These are phyloP conservation scores for Choreutis nemorana DNA, from an alignment of 2,888 invertebrate species.

Conservation along the genomic window DNA sequence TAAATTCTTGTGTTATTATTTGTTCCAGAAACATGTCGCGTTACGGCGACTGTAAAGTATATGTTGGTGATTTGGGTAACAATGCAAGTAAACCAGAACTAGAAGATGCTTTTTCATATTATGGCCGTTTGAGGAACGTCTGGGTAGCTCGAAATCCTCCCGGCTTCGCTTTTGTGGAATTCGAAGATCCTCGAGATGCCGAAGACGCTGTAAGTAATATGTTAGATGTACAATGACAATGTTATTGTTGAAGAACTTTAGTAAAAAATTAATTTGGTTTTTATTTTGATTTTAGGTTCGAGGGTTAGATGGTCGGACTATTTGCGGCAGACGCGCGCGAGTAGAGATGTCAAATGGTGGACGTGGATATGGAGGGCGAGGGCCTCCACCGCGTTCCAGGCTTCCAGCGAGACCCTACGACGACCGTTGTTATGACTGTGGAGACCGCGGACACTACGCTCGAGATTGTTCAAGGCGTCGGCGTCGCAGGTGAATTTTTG, in stretches of 20 bases:
- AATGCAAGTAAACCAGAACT: constrained; percentile 92
- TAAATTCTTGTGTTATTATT: too few species aligned
- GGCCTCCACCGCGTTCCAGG: constrained; percentile 66
- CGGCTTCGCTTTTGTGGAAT: constrained; percentile 94
- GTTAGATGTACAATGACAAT: not conserved
- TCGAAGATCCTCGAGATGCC: constrained; percentile 91
- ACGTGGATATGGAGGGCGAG: constrained; percentile 62
- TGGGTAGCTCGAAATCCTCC: constrained; percentile 98
- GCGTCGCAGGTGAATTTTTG: constrained; percentile 57
- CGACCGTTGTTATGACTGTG: constrained; percentile 94
- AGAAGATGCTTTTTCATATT: constrained; percentile 92
- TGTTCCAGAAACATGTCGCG: constrained; percentile 69
- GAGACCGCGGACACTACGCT: constrained; percentile 92
- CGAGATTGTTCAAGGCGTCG: constrained; percentile 85
- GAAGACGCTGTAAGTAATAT: constrained; percentile 81
- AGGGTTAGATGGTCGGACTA: constrained; percentile 78
- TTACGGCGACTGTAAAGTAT: constrained; percentile 92
- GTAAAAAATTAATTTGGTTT: not conserved
- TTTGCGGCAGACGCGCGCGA: constrained; percentile 89
- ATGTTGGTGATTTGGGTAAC: constrained; percentile 93
- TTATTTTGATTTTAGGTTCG: constrained; percentile 32
- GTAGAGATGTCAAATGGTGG: constrained; percentile 94
- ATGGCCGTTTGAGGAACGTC: constrained; percentile 90
- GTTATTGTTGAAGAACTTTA: not conserved
- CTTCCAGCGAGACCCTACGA: constrained; percentile 86